phyloP scores from a whole-genome alignment of 1,140 invertebrate species.

The Paraescarpia echinospica region DNA sequence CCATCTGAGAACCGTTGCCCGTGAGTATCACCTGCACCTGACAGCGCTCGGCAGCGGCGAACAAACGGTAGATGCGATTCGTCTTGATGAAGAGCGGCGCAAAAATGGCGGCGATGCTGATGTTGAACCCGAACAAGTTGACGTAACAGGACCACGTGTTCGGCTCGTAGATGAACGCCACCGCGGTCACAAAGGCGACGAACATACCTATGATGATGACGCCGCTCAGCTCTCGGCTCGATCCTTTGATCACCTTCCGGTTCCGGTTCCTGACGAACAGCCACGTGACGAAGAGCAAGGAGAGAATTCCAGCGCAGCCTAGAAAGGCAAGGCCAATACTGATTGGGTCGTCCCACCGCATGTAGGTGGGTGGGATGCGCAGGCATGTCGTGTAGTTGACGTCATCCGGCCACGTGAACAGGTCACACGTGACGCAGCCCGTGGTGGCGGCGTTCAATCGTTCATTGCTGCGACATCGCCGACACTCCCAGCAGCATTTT shows the following conservation, averaged over 20 bases:
- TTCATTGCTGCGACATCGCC: conserved; percentile 10
- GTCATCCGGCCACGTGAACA: not conserved
- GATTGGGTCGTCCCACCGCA: conserved; percentile 37
- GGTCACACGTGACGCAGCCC: not conserved
- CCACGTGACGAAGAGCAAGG: conserved; percentile 30
- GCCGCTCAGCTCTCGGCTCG: conserved; percentile 39
- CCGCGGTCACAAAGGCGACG: conserved; percentile 34
- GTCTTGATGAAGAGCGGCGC: conserved; percentile 73
- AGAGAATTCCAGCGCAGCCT: conserved; percentile 55
- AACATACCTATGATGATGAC: conserved; percentile 41
- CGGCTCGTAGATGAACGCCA: conserved; percentile 57
- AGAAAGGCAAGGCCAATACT: conserved; percentile 60
- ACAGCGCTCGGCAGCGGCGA: conserved; percentile 68
- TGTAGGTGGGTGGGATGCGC: conserved; percentile 25
- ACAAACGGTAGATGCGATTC: conserved; percentile 71
- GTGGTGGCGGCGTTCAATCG: not conserved
- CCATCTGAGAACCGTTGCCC: conserved; percentile 18
- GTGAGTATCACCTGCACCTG: not conserved
- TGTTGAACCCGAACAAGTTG: conserved; percentile 65
- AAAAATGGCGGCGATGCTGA: conserved; percentile 69
- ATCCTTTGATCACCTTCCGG: conserved; percentile 45
- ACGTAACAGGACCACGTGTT: conserved; percentile 62
- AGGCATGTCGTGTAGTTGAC: conserved; percentile 5
- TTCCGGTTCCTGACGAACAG: conserved; percentile 35
- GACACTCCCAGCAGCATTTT: conserved; percentile 13